Evolutionary conservation across 2,113 vertebrate species (phyloP).

Genomic region (Chunga burmeisteri): DNA sequence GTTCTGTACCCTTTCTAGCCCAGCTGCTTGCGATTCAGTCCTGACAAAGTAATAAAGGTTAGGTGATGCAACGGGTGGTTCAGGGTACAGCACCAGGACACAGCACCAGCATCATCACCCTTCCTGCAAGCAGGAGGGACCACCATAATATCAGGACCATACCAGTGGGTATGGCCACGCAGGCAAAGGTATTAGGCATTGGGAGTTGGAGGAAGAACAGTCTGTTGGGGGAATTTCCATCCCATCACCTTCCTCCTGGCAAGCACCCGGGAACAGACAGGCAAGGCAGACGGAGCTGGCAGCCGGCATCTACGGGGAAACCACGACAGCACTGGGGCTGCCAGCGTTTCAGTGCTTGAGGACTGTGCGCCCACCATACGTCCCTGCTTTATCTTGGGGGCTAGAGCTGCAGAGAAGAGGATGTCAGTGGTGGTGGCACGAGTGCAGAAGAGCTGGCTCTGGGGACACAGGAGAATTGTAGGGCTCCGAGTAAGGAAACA

Average conservation of each 20-base stretch:
- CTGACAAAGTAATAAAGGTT: neutral
- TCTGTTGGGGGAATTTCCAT: constrained; percentile 9
- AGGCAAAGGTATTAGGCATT: neutral
- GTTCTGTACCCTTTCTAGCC: neutral
- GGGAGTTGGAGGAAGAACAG: neutral
- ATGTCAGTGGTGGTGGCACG: neutral
- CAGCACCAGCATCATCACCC: neutral
- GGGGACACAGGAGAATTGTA: neutral
- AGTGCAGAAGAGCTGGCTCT: neutral
- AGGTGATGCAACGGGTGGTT: neutral
- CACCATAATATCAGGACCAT: neutral
- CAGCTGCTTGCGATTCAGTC: neutral
- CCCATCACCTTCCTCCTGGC: constrained; percentile 25
- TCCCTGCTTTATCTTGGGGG: neutral
- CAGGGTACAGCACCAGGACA: neutral
- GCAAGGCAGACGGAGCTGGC: constrained; percentile 12
- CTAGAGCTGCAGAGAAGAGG: neutral
- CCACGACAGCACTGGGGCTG: neutral
- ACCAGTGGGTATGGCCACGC: accelerated
- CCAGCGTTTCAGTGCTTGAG: neutral
- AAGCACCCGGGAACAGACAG: neutral
- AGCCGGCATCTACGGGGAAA: neutral
- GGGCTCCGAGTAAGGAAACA: neutral
- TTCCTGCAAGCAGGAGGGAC: neutral
- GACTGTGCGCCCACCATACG: neutral